Evolutionary conservation across 2,797 vertebrate genomes (phyloP).

Genomic region (Saxicola maurus): DNA sequence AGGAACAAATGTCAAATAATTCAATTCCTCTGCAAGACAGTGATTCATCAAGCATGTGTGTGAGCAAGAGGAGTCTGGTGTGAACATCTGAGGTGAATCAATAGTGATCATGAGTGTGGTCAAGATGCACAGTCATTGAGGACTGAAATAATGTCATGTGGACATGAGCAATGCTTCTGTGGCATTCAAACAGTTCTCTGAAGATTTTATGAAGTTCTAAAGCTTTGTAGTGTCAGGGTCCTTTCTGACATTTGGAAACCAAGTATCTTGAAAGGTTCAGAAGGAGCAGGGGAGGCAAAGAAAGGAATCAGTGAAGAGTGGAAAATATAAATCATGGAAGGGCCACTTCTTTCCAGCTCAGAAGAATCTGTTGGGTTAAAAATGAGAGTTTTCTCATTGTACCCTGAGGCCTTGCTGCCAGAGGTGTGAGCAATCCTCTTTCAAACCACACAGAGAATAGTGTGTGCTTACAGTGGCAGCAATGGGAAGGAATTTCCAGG

Average conservation of each 20-base stretch:
- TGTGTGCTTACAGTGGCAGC: background rate
- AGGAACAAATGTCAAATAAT: background rate
- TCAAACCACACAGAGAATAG: background rate
- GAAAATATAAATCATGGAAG: background rate
- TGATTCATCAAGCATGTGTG: background rate
- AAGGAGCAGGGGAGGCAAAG: accelerated
- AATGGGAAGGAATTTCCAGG: background rate
- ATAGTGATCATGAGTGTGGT: background rate
- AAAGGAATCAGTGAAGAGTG: background rate
- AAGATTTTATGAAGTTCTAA: background rate
- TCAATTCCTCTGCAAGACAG: background rate
- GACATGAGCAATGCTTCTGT: background rate
- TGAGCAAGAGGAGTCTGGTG: background rate
- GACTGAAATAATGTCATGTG: background rate
- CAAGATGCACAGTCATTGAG: background rate
- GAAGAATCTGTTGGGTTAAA: background rate
- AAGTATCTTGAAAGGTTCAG: background rate
- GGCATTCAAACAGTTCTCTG: background rate
- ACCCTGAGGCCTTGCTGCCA: background rate
- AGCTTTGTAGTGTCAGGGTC: background rate
- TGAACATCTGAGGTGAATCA: background rate
- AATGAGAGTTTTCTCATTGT: background rate
- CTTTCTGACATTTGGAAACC: background rate
- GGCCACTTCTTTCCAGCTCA: background rate
- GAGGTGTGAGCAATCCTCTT: background rate